phyloP scores from a whole-genome alignment of 2,113 vertebrate species.

The Cavia porcellus region DNA sequence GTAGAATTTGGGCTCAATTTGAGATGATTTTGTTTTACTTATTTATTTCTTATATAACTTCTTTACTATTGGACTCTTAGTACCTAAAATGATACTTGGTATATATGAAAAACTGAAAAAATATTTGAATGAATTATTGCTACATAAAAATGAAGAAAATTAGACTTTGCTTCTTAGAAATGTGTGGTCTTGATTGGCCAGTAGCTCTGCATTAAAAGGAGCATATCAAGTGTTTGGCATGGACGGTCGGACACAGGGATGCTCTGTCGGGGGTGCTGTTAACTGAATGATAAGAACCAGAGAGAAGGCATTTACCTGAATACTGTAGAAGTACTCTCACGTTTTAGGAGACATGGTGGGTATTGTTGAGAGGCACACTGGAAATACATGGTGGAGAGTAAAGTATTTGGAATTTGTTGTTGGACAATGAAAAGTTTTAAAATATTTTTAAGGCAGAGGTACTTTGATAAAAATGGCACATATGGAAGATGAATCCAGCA shows the following conservation, averaged over 20 bases:
- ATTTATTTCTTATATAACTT: neutral
- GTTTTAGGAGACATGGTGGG: neutral
- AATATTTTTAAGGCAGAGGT: constrained; percentile 32
- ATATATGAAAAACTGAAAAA: constrained; percentile 39
- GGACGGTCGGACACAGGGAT: neutral
- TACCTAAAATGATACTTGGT: constrained; percentile 13
- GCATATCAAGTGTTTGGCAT: neutral
- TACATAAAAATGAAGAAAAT: neutral
- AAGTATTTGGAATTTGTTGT: constrained; percentile 36
- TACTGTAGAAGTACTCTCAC: neutral
- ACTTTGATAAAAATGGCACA: neutral
- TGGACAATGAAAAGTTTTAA: neutral
- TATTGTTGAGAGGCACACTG: neutral
- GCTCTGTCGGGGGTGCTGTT: neutral
- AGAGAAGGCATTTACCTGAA: neutral
- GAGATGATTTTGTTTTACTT: neutral
- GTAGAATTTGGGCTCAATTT: neutral
- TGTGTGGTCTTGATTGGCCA: neutral
- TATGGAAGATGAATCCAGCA: constrained; percentile 1
- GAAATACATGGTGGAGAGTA: neutral
- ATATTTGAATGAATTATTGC: constrained; percentile 24
- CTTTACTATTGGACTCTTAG: neutral
- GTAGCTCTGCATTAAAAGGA: constrained; percentile 28
- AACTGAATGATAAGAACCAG: constrained; percentile 18
- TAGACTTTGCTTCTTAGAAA: constrained; percentile 36